Evolutionary conservation across 2,888 invertebrate genomes (phyloP).

Genomic region (Hypsopygia costalis): DNA sequence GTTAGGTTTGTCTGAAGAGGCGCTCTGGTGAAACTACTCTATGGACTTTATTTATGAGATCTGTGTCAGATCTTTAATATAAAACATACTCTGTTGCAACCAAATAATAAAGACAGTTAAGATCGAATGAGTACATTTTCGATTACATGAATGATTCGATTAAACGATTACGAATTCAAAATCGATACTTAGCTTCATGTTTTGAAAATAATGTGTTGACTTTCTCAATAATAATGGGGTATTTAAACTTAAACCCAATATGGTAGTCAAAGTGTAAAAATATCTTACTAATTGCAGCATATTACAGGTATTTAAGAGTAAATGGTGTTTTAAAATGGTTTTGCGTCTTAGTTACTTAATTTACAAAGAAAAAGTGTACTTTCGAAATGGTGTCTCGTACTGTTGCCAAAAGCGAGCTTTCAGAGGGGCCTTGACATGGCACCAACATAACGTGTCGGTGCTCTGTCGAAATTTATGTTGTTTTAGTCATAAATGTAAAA

Average conservation of each 20-base stretch:
- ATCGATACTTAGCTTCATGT: not conserved
- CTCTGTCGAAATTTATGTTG: conserved; percentile 58
- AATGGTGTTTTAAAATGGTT: not conserved
- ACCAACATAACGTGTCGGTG: conserved; percentile 49
- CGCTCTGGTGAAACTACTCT: conserved; percentile 35
- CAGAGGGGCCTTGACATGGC: conserved; percentile 55
- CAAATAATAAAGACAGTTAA: no score
- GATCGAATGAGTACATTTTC: conserved; percentile 3
- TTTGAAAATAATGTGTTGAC: no score
- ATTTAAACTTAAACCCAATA: no score
- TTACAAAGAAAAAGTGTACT: conserved; percentile 3
- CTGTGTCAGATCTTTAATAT: not conserved
- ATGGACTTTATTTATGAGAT: conserved; percentile 22
- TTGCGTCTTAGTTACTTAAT: not conserved
- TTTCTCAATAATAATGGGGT: no score
- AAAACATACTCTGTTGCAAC: conserved; percentile 1
- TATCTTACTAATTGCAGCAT: not conserved
- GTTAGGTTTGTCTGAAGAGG: conserved; percentile 58
- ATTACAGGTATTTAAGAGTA: conserved; percentile 1
- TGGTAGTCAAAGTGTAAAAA: no score
- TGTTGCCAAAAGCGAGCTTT: conserved; percentile 56
- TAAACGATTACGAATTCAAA: conserved; percentile 3
- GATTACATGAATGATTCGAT: no score
- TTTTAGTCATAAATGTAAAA: conserved; percentile 58
- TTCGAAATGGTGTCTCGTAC: conserved; percentile 9